Base-by-base conservation (phyloP, 2,888 invertebrate species). In the Caenorhabditis virilis region DNA sequence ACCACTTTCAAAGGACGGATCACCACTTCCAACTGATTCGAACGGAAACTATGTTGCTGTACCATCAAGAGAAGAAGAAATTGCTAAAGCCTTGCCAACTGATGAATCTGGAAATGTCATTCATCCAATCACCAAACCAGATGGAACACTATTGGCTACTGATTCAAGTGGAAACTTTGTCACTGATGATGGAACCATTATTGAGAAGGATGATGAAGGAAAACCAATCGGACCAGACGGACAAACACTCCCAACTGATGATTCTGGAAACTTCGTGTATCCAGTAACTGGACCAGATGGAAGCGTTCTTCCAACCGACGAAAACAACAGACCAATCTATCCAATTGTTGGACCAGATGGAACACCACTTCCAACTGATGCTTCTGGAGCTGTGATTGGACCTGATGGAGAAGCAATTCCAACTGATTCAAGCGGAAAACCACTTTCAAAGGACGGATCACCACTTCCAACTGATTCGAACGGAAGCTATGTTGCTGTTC, bases 271-370 rank as follows among this genome's bases (percentile, higher is more conserved):
- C 20, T 64, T 58, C 33, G 49, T 55, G 27, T 49, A 48, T 35
- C 47, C 55, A 38, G 48, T 75, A 13, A 68, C 74, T 30, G 49
- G 62, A 18, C 60, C 77, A 5, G 51, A 58, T 27, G 54, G 54
- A 20, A 39, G 27, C 4, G 48, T 54, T 6, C 48, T 60, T 1
- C 62, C 62, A 9, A 52, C 64, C 13, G 65, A 65, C 43, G 23
- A 46, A 59, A 35, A 66, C 58, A 58, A 66, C 15, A 33, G 43
- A 36, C 51, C 56, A 25, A 53, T 72, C 27, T 38, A 47, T 18
- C 27, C 41, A 15, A 45, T 45, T n/a, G 51, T 60, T n/a, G 57
- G 39, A 51, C 22, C 41, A 23, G 51, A 57, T 43, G 50, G 43
- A 16, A 26, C 48, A 26, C 56, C 52, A 48, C 27, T 47, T 33